phyloP scores from a whole-genome alignment of 92 coral and sea anemone genomes.

The Parazoanthus atlanticus region DNA sequence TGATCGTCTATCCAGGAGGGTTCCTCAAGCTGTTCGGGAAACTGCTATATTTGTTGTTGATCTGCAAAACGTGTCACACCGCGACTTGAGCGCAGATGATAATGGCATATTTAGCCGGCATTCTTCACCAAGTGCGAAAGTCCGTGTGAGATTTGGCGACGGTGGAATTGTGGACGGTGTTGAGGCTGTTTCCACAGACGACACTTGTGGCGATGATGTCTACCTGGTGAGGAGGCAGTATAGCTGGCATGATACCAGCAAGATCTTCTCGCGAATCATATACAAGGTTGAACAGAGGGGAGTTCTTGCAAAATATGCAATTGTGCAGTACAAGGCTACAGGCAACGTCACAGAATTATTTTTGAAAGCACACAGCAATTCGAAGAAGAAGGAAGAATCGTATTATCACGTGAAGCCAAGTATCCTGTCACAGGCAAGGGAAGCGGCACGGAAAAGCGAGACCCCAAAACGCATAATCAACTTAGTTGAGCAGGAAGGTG shows the following conservation, averaged over 20 bases:
- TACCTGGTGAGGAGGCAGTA: constrained; percentile 54
- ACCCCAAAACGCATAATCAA: constrained; percentile 36
- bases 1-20: constrained; percentile 15
- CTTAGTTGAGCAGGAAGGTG: constrained; percentile 35
- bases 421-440: constrained; percentile 41
- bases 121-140: constrained; percentile 44
- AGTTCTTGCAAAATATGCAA: constrained; percentile 44
- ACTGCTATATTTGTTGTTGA: constrained; percentile 49
- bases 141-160: constrained; percentile 1
- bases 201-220: background rate
- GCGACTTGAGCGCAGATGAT: constrained; percentile 50
- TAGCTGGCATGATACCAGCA: constrained; percentile 61
- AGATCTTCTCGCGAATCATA: constrained; percentile 37
- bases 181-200: constrained; percentile 9
- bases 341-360: constrained; percentile 5
- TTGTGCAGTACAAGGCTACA: constrained; percentile 62
- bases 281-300: constrained; percentile 52
- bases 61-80: constrained; percentile 21
- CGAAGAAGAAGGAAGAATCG: constrained; percentile 33
- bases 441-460: constrained; percentile 26
- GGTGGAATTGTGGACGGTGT: background rate
- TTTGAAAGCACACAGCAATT: constrained; percentile 48
- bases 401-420: constrained; percentile 50
- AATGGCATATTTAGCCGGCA: constrained; percentile 47
- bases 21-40: constrained; percentile 48